These are phyloP conservation scores for Tetragonisca angustula DNA, from an alignment of 2,888 invertebrate genomes.

Conservation along the genomic window DNA sequence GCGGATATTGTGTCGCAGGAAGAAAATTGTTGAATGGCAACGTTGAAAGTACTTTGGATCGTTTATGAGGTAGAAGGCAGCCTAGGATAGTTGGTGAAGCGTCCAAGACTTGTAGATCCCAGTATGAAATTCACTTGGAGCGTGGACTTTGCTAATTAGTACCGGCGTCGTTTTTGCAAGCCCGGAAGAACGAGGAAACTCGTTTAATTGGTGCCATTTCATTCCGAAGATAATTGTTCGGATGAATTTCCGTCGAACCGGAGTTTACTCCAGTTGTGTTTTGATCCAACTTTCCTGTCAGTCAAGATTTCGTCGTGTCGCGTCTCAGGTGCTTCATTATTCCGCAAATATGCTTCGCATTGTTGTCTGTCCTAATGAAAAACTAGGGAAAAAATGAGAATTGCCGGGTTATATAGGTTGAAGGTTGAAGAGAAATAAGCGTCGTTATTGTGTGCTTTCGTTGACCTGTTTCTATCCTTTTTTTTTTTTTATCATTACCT, in stretches of 20 bases:
- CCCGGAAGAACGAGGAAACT: slow-evolving; percentile 29
- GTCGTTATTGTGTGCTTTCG: slow-evolving; percentile 4
- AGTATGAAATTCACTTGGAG: slow-evolving; percentile 58
- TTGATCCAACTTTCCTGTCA: slow-evolving; percentile 30
- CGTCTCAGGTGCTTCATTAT: slow-evolving; percentile 17
- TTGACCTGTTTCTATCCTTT: background rate
- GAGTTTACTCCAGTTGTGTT: slow-evolving; percentile 39
- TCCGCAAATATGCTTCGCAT: slow-evolving; percentile 17
- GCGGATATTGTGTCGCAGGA: background rate
- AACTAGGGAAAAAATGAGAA: background rate
- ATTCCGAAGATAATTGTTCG: slow-evolving; percentile 60
- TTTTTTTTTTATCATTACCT: background rate
- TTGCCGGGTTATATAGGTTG: background rate
- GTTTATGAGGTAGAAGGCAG: slow-evolving; percentile 18
- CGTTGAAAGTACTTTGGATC: slow-evolving; percentile 40
- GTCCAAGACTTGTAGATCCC: slow-evolving; percentile 33
- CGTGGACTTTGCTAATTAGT: slow-evolving; percentile 67
- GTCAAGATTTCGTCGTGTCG: slow-evolving; percentile 27
- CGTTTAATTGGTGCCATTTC: slow-evolving; percentile 60
- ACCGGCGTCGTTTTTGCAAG: slow-evolving; percentile 55
- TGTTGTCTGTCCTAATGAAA: slow-evolving; percentile 8
- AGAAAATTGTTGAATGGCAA: slow-evolving; percentile 34
- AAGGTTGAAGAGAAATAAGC: background rate
- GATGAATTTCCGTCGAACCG: slow-evolving; percentile 54
- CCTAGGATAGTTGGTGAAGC: slow-evolving; percentile 25